phyloP scores from a whole-genome alignment of 2,797 vertebrate species.

The Gadopsis bispinosus region DNA sequence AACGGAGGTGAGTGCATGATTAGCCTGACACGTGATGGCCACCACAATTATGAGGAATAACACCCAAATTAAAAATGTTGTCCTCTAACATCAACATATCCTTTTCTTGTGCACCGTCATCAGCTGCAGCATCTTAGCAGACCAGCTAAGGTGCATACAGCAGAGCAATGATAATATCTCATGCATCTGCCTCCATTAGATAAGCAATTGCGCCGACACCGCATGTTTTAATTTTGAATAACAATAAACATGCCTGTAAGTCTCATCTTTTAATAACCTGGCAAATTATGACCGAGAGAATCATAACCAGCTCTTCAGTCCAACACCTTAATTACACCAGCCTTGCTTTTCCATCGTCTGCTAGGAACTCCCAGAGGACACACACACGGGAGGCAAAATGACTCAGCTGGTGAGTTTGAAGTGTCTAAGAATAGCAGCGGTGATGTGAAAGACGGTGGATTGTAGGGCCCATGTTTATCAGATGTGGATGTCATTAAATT shows the following conservation, averaged over 20 bases:
- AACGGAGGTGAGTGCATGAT: background rate
- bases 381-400: slow-evolving; percentile 6
- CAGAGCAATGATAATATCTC: slow-evolving; percentile 32
- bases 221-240: slow-evolving; percentile 66
- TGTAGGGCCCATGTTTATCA: slow-evolving; percentile 39
- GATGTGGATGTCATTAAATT: slow-evolving; percentile 51
- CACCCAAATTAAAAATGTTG: background rate
- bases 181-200: slow-evolving; percentile 35
- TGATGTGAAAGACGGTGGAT: slow-evolving; percentile 41
- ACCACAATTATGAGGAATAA: background rate
- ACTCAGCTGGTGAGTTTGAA: slow-evolving; percentile 29
- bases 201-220: slow-evolving; percentile 48
- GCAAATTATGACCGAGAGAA: slow-evolving; percentile 65
- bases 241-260: slow-evolving; percentile 56
- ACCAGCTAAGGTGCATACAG: slow-evolving; percentile 5
- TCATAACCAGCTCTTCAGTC: slow-evolving; percentile 58
- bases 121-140: slow-evolving; percentile 4
- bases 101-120: background rate
- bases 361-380: slow-evolving; percentile 43
- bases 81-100: background rate
- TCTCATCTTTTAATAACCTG: slow-evolving; percentile 76
- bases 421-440: slow-evolving; percentile 54
- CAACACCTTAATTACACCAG: slow-evolving; percentile 68
- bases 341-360: slow-evolving; percentile 45
- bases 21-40: background rate